A percentile compares a stretch with the other conserved stretches of the same genome.
These are phyloP conservation scores for Thamnaconus septentrionalis DNA, from an alignment of 2,113 vertebrate genomes.

Conservation along the genomic window DNA sequence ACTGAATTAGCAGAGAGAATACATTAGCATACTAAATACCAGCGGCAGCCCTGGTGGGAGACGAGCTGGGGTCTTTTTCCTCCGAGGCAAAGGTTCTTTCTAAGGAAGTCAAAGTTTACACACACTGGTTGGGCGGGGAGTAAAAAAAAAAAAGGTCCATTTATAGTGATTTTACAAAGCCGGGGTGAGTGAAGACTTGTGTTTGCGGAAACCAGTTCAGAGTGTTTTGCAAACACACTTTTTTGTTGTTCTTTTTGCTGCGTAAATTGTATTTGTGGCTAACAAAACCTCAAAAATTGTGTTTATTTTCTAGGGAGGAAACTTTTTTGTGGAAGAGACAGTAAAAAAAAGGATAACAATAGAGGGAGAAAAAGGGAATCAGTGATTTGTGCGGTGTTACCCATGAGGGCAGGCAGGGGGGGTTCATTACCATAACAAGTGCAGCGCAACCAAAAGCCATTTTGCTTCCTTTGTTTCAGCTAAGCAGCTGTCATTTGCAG, in stretches of 20 bases:
- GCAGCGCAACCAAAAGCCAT: slow-evolving; percentile 82
- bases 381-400: slow-evolving; percentile 45
- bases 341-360: slow-evolving; percentile 37
- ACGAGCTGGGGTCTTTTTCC: slow-evolving; percentile 25
- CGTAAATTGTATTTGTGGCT: background rate
- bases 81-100: slow-evolving; percentile 14
- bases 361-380: slow-evolving; percentile 5
- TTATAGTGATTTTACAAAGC: background rate
- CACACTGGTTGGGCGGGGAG: background rate
- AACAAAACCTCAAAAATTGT: background rate
- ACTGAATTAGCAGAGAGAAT: slow-evolving; percentile 59
- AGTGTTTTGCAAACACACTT: background rate
- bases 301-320: too few relatives aligned
- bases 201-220: background rate
- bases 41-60: slow-evolving; percentile 22
- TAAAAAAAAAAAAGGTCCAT: background rate
- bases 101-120: slow-evolving; percentile 30
- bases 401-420: slow-evolving; percentile 41
- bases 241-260: background rate
- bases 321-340: background rate
- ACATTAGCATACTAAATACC: slow-evolving; percentile 71
- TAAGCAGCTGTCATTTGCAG: slow-evolving; percentile 95
- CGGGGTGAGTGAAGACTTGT: background rate
- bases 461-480: slow-evolving; percentile 87
- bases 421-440: slow-evolving; percentile 84